These are phyloP conservation scores for Ferdinandea cuprea DNA, from an alignment of 2,888 invertebrate genomes.

Conservation along the genomic window DNA sequence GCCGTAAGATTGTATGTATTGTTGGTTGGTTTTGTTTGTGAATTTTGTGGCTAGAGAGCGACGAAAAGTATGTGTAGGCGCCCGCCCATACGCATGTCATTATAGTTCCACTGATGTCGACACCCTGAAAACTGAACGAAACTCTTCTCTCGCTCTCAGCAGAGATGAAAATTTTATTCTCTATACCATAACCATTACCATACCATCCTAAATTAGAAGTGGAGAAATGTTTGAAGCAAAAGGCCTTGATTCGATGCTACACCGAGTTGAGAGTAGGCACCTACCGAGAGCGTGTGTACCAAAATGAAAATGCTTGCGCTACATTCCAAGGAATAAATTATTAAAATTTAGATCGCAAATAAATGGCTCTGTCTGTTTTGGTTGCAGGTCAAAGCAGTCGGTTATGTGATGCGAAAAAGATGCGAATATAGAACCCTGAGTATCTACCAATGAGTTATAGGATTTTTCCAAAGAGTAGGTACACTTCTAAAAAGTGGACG, in stretches of 20 bases:
- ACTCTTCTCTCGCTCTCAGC: slow-evolving; percentile 39
- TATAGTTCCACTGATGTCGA: slow-evolving; percentile 42
- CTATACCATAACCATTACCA: slow-evolving; percentile 24
- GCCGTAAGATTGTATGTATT: background rate
- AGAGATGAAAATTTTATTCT: background rate
- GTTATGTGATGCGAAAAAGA: background rate
- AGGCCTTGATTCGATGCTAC: slow-evolving; percentile 49
- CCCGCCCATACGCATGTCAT: slow-evolving; percentile 57
- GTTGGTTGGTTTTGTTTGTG: slow-evolving; percentile 2
- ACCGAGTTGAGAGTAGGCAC: too few species aligned
- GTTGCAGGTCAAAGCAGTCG: slow-evolving; percentile 7
- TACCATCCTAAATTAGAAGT: slow-evolving; percentile 3
- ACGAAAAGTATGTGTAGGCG: slow-evolving; percentile 46
- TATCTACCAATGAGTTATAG: background rate
- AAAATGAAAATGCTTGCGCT: slow-evolving; percentile 23
- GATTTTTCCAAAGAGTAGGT: background rate
- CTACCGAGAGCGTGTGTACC: slow-evolving; percentile 16
- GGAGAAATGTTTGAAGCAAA: slow-evolving; percentile 5
- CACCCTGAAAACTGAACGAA: slow-evolving; percentile 71
- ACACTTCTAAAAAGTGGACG: background rate
- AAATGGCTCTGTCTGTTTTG: slow-evolving; percentile 35
- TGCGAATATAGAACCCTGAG: background rate
- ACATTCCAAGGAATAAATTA: slow-evolving; percentile 40
- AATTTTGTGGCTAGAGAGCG: slow-evolving; percentile 47
- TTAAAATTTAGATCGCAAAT: slow-evolving; percentile 42